Percentiles rank a stretch among this genome's conserved stretches.
These are phyloP conservation scores for Campoplex nolae DNA, from an alignment of 2,888 invertebrate species.

Conservation along the genomic window DNA sequence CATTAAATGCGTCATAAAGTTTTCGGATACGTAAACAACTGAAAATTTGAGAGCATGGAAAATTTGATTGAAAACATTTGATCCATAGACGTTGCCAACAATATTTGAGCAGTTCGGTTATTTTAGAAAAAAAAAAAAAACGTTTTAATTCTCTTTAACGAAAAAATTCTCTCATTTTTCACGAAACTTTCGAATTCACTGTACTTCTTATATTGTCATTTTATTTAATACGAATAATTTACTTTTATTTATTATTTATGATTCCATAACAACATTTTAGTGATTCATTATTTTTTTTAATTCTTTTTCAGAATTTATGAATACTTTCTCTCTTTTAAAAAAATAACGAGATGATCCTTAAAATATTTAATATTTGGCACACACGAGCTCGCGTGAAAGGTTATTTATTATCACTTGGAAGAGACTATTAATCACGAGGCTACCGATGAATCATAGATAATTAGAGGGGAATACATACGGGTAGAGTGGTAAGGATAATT, in stretches of 20 bases:
- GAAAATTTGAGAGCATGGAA: constrained; percentile 1
- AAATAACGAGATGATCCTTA: not conserved
- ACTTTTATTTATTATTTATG: no score
- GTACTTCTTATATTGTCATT: no score
- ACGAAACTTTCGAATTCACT: no score
- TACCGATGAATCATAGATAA: constrained; percentile 62
- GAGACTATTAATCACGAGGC: constrained; percentile 50
- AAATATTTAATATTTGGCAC: not conserved
- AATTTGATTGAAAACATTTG: not conserved
- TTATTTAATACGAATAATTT: no score
- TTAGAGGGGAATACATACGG: constrained; percentile 49
- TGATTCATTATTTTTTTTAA: not conserved
- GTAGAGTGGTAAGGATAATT: constrained; percentile 48
- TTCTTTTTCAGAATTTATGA: not conserved
- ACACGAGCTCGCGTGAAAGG: constrained; percentile 21
- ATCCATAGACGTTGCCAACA: not conserved
- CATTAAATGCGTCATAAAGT: constrained; percentile 37
- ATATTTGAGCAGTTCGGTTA: not conserved
- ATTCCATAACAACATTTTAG: no score
- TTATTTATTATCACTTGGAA: constrained; percentile 55
- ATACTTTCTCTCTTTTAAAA: not conserved
- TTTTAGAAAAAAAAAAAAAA: not conserved
- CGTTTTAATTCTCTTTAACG: not conserved
- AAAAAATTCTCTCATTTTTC: not conserved
- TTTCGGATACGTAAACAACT: not conserved